Evolutionary conservation across 53 echinoderm and acorn worm genomes (phyloP), one percentile per base, ranked within the genome.

Genomic region (Crossaster papposus): DNA sequence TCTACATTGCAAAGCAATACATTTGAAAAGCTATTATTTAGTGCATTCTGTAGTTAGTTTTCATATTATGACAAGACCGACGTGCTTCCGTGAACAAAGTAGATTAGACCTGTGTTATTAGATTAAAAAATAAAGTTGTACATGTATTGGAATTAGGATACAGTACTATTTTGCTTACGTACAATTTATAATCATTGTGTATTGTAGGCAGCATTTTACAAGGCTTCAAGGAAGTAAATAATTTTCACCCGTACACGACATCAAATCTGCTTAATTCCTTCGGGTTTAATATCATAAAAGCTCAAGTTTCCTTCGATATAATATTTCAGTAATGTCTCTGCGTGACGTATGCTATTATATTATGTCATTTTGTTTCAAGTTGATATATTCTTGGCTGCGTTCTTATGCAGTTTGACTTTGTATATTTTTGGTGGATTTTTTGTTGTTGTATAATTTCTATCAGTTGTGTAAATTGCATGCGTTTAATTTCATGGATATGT

Each of bases 41-140:
- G 18, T 62, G 36, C 34, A 22, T 31, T 34, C 54, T 33, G 22
- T 86, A 77, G 55, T 36, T 53, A 30, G 37, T 76, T 34, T 87
- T 65, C 77, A 54, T 4, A 81, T 55, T 30, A 71, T 77, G 87
- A 87, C 87, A 87, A 63, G 77, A 87, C 77, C 77, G 36, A 87
- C 76, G 76, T 54, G 87, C 87, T 87, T 87, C 87, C 87, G 30
- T 54, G 58, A 58, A 26, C 34, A 32, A 17, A 22, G 87, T 87
- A 87, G 87, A 62, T 55, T 87, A 87, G 64, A 58, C 53, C 30
- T 51, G n/a, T 78, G 23, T 50, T 31, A n/a, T 13, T 4, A 71
- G 13, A 31, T 13, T 36, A 35, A 2, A 3, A 2, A 2, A 3
- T 6, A 2, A 36, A 35, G 14, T 2, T 58, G 58, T 74, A 68